Percentiles rank a stretch among this genome's conserved stretches.
Evolutionary conservation across 2,797 vertebrate species (phyloP).

Genomic region (Netta rufina): DNA sequence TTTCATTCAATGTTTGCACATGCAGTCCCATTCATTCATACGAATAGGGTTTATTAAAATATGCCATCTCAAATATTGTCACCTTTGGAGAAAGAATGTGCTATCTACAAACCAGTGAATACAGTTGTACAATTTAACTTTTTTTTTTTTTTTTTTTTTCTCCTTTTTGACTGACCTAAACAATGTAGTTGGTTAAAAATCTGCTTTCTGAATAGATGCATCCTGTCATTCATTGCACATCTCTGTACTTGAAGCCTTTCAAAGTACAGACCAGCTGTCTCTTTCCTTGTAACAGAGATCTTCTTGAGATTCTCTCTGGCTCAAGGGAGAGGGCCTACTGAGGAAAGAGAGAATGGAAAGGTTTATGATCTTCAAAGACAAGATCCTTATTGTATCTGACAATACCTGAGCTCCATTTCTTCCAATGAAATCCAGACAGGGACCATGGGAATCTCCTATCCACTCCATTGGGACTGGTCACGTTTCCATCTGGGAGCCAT

Average conservation of each 20-base stretch:
- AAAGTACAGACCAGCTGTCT: neutral
- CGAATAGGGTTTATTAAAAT: neutral
- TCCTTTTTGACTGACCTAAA: neutral
- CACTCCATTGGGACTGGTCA: neutral
- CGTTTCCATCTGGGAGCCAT: conserved; percentile 6
- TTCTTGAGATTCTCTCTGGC: neutral
- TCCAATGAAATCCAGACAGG: neutral
- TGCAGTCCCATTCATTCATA: neutral
- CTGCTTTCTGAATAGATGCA: neutral
- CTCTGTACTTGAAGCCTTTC: neutral
- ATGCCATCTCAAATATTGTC: neutral
- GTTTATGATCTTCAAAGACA: neutral
- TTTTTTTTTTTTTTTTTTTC: neutral
- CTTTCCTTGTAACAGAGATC: neutral
- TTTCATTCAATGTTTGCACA: neutral
- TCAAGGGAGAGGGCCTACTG: neutral
- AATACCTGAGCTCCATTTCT: neutral
- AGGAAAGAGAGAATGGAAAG: neutral
- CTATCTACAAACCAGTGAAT: neutral
- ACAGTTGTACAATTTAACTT: neutral
- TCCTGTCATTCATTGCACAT: neutral
- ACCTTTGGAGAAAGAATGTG: neutral
- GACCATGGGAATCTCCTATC: neutral
- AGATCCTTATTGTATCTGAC: neutral
- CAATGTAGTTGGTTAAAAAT: neutral